Percentiles rank a stretch among this genome's conserved stretches.
Conservation (phyloP, 2,888 invertebrate genomes). For the Entomobrya proxima region DNA sequence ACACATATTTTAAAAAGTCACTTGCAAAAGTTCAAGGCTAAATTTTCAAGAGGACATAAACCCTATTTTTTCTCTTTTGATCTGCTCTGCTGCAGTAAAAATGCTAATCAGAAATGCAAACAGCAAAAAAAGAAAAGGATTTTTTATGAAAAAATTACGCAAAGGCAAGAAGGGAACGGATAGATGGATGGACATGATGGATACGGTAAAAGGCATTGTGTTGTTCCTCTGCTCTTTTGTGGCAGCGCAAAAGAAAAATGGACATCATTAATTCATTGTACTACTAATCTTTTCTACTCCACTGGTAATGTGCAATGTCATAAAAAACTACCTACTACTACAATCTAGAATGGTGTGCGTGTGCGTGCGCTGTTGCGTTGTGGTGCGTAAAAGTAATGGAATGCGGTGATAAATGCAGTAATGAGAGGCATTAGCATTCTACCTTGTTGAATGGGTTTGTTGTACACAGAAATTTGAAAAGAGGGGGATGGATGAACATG, state of each 20-base stretch:
- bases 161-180: neutral
- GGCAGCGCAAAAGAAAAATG: conserved; percentile 18
- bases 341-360: neutral
- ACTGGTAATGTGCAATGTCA: neutral
- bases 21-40: conserved; percentile 57
- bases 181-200: neutral
- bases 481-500: neutral
- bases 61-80: neutral
- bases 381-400: neutral
- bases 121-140: neutral
- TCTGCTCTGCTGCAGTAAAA: neutral
- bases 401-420: neutral
- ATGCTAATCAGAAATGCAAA: conserved; percentile 29
- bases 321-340: neutral
- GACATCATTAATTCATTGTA: conserved; percentile 19
- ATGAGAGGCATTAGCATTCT: conserved; percentile 19
- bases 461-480: neutral
- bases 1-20: neutral
- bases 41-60: conserved; percentile 41
- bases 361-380: neutral
- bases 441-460: conserved; percentile 2
- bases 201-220: neutral
- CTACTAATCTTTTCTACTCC: neutral
- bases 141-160: neutral
- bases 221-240: neutral